Evolutionary conservation across 1,140 invertebrate genomes (phyloP), one percentile per base, ranked within the genome.

Genomic region (Zaprionus taronus): DNA sequence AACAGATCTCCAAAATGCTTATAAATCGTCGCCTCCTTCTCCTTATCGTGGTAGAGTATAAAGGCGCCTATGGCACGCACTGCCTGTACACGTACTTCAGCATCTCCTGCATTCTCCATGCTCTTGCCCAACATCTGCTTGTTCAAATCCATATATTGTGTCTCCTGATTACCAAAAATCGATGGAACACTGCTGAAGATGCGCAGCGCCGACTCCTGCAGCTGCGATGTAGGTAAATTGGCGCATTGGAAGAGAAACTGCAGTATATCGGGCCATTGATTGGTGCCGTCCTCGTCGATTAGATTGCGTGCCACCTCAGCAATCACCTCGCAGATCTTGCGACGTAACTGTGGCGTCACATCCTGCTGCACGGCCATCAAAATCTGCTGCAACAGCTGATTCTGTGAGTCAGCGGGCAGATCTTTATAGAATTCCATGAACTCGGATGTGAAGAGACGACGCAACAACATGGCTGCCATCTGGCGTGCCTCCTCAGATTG

Each of bases 201-300:
- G 79, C 97, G 95, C 49, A 99, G 95, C 14, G 98, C 98, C 84
- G 97, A 96, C 93, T 99, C 98, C 94, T 98, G 98, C n/a, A 99
- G 94, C 56, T 96, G 95, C 28, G 96, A 93, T 86, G 96, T 95
- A 34, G 96, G 94, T 73, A 97, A 96, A 93, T 96, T 98, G 15
- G 97, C 98, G 94, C 98, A 98, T 91, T 98, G 96, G 93, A 99
- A 99, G 85, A 99, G 94, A 93, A 99, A 99, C 92, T 98, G 96
- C 28, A 99, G 94, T 92, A 99, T 97, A 92, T 99, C 98, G 26
- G 97, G 98, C 99, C 99, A 99, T 72, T 96, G 96, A 93, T 99
- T 99, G 87, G 98, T 98, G 28, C 98, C 98, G 93, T 99, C 97
- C 80, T 99, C 98, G 93, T 99, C 98, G 78, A 99, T 97, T 68